Conservation (phyloP, 53 echinoderm and acorn worm genomes). For the Temnopleurus reevesii region DNA sequence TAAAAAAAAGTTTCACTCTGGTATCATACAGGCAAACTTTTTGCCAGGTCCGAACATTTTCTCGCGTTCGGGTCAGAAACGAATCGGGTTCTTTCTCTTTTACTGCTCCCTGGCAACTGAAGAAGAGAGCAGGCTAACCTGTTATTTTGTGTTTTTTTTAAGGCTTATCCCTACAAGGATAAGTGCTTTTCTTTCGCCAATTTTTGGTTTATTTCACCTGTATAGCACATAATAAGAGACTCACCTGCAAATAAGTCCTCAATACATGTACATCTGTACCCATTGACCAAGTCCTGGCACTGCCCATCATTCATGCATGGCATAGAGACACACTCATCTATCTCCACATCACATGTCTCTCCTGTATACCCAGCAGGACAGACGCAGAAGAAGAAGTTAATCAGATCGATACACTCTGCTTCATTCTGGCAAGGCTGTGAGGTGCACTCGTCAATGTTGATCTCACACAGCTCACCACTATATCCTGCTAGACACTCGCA, state of each 20-base stretch:
- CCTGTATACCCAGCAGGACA: slow-evolving; percentile 61
- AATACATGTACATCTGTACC: slow-evolving; percentile 60
- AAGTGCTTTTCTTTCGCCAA: too few relatives aligned
- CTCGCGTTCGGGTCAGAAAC: too few relatives aligned
- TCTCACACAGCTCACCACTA: not conserved
- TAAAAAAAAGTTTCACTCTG: too few relatives aligned
- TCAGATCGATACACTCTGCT: slow-evolving; percentile 19
- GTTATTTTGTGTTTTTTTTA: too few relatives aligned
- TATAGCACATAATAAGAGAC: too few relatives aligned
- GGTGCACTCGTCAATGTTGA: not conserved
- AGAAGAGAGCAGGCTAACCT: too few relatives aligned
- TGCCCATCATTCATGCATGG: slow-evolving; percentile 29
- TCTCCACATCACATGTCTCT: slow-evolving; percentile 46
- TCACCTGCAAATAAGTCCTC: slow-evolving; percentile 52
- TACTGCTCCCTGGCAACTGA: too few relatives aligned
- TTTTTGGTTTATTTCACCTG: too few relatives aligned
- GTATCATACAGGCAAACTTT: too few relatives aligned
- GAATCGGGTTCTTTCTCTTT: too few relatives aligned
- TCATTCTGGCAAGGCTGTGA: not conserved
- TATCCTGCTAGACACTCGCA: not conserved
- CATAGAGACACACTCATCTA: slow-evolving; percentile 13
- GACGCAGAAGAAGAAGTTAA: slow-evolving; percentile 39
- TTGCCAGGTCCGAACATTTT: too few relatives aligned
- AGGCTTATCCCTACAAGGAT: too few relatives aligned
- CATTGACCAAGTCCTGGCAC: slow-evolving; percentile 31